Base-by-base conservation (phyloP, 2,797 vertebrate genomes). In the Poeciliopsis paucimaculata region DNA sequence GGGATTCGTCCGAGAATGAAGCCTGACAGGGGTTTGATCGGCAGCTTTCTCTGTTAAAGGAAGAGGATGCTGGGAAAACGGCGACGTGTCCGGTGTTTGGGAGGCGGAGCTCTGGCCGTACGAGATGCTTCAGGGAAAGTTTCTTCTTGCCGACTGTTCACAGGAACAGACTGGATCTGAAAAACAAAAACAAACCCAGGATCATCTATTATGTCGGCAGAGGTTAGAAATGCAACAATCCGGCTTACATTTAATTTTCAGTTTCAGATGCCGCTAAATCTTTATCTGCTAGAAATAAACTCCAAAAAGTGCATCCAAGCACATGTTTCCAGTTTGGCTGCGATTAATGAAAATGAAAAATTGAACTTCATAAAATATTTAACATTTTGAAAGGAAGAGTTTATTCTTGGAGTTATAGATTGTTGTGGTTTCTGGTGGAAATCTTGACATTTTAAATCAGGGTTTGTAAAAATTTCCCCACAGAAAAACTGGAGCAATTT, bases 101-200 rank as follows among this genome's bases (percentile, higher is more conserved):
- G 43, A 73, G 72, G 28, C 12, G 34, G 72, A 41, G 78, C 46
- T 82, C 75, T 72, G 82, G 39, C 72, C 73, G 64, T 36, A 71
- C 46, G 31, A 53, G 46, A 84, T 34, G 77, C 62, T 85, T 75
- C 55, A 45, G 62, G 79, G 81, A 55, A 66, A 75, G 47, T 84
- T 82, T 83, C 28, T 68, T 84, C 73, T 85, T 80, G 84, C 41
- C 76, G 77, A 79, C 46, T 70, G 73, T 80, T 89, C 73, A 51
- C 74, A 0, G 68, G 73, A 90, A 84, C 80, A 87, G 76, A 85
- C 82, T 71, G 83, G 81, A 92, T 84, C 94, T 95, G 90, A 87
- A n/a, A 83, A 62, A 45, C 20, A 72, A 45, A 5, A 26, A 53
- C 41, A 71, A 26, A 77, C 39, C 53, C 26, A 45, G 1, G 2